A percentile compares a stretch with the other conserved stretches of the same genome.
Evolutionary conservation across 2,113 vertebrate species (phyloP).

Genomic region (Trinectes maculatus): DNA sequence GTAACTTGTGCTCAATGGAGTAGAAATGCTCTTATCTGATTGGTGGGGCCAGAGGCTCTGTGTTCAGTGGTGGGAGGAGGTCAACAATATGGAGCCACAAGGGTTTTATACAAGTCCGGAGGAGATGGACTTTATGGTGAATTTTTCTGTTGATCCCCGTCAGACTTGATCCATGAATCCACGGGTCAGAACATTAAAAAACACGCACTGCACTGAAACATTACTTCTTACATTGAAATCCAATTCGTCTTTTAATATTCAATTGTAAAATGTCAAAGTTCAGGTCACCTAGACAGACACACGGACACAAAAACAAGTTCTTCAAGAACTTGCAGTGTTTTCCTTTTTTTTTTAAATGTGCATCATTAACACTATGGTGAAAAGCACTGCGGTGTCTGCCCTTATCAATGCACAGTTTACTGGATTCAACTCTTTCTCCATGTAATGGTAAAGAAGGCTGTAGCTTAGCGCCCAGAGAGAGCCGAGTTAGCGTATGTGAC

Average conservation of each 20-base stretch:
- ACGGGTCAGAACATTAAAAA: conserved; percentile 1
- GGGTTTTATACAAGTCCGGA: conserved; percentile 71
- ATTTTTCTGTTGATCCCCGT: conserved; percentile 2
- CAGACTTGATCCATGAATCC: conserved; percentile 17
- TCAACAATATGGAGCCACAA: conserved; percentile 75
- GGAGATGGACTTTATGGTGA: conserved; percentile 31
- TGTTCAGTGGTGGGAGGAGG: conserved; percentile 75
- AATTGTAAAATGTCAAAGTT: conserved; percentile 58
- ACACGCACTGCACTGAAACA: conserved; percentile 51
- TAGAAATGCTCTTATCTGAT: conserved; percentile 84
- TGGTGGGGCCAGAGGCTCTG: conserved; percentile 84
- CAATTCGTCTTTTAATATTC: conserved; percentile 54
- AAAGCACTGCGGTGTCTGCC: conserved; percentile 80
- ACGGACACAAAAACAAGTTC: conserved; percentile 66
- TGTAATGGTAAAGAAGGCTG: conserved; percentile 24
- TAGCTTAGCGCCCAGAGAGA: conserved; percentile 28
- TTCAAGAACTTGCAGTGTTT: conserved; percentile 54
- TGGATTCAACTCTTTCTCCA: conserved; percentile 33
- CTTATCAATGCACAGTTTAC: conserved; percentile 64
- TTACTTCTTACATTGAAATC: conserved; percentile 54
- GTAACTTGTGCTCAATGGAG: conserved; percentile 85
- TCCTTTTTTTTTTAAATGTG: conserved; percentile 29
- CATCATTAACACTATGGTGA: conserved; percentile 63
- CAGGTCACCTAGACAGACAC: conserved; percentile 53
- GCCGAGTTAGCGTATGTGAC: conserved; percentile 43